Percentiles rank a stretch among this genome's conserved stretches.
phyloP scores from a whole-genome alignment of 2,797 vertebrate species.

The Pseudotriccus pelzelni region DNA sequence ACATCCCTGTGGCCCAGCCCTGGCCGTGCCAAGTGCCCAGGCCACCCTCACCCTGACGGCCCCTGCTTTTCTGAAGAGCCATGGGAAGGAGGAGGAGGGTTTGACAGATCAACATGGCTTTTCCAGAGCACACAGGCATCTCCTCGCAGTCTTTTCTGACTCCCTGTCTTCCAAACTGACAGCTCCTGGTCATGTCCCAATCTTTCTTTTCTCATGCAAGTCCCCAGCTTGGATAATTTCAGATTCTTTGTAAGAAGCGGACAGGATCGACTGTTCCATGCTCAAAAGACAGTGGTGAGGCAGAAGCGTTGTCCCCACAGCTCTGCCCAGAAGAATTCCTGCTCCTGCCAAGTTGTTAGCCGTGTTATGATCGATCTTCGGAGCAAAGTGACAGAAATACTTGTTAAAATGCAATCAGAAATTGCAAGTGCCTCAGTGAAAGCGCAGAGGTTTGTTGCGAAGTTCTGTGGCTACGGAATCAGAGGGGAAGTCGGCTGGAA shows the following conservation, averaged over 20 bases:
- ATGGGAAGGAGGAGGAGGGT: not conserved
- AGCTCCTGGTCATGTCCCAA: not conserved
- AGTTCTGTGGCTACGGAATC: not conserved
- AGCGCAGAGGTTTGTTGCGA: not conserved
- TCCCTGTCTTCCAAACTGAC: not conserved
- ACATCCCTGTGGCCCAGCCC: not conserved
- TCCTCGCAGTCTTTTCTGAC: not conserved
- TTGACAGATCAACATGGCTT: not conserved
- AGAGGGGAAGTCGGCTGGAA: not conserved
- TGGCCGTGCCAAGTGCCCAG: not conserved
- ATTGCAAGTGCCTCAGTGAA: not conserved
- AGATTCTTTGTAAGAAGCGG: not conserved
- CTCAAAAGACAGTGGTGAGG: not conserved
- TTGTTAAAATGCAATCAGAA: constrained; percentile 42
- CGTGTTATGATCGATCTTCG: not conserved
- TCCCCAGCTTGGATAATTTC: not conserved
- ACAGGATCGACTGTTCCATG: not conserved
- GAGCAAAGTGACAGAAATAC: constrained; percentile 10
- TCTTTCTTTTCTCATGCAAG: not conserved
- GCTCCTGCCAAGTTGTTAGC: constrained; percentile 39
- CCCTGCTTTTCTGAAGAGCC: not conserved
- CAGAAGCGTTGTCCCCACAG: not conserved
- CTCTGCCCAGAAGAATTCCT: not conserved
- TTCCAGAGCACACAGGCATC: not conserved
- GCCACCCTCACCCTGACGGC: not conserved